These are phyloP conservation scores for Symphodus melops DNA, from an alignment of 2,113 vertebrate species.

Conservation along the genomic window DNA sequence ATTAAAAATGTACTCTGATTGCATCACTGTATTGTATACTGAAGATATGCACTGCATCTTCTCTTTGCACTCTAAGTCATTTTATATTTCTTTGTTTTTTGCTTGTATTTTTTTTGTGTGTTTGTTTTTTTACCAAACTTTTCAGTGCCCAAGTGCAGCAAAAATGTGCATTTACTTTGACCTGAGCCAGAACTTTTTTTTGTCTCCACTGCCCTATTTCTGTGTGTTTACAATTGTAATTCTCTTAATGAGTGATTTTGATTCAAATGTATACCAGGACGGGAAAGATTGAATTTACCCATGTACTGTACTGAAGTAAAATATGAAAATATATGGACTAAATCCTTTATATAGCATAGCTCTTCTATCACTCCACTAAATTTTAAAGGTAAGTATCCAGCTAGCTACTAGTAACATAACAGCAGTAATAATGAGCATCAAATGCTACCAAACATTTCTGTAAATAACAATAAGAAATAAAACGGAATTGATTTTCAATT, in stretches of 20 bases:
- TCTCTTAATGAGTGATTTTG: not conserved
- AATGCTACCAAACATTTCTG: not conserved
- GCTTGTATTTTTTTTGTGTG: not conserved
- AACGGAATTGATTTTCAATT: no score
- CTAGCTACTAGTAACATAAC: not conserved
- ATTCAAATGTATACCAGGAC: not conserved
- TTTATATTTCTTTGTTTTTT: not conserved
- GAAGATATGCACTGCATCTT: not conserved
- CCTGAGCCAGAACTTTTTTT: conserved; percentile 18
- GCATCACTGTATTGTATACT: not conserved
- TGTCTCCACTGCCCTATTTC: conserved; percentile 9
- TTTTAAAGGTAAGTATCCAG: not conserved
- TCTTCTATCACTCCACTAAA: not conserved
- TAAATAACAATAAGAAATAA: not conserved
- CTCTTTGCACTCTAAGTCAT: not conserved
- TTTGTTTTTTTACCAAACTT: not conserved
- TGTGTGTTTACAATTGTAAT: not conserved
- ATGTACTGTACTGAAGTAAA: not conserved
- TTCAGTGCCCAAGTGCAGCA: not conserved
- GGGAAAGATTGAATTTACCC: not conserved
- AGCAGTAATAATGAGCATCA: not conserved
- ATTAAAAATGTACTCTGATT: not conserved
- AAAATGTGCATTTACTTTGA: conserved; percentile 8
- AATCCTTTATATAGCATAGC: not conserved
- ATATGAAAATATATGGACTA: not conserved